Evolutionary conservation across 2,888 invertebrate species (phyloP).

Genomic region (Perizoma flavofasciatum): DNA sequence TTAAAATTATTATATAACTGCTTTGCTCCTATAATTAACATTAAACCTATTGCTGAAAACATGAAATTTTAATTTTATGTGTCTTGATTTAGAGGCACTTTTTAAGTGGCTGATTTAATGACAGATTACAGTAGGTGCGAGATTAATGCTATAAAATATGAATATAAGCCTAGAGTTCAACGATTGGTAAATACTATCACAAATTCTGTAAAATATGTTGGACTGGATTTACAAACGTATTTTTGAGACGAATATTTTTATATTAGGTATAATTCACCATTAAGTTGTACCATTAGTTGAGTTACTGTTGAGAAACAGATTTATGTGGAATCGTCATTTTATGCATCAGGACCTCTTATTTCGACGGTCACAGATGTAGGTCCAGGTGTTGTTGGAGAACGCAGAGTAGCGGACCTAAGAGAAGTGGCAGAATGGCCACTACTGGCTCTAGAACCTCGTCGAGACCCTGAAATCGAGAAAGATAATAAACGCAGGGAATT

Average conservation of each 20-base stretch:
- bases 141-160: conserved; percentile 61
- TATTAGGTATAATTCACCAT: conserved; percentile 19
- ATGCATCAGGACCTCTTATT: conserved; percentile 87
- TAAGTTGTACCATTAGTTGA: conserved; percentile 24
- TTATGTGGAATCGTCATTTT: conserved; percentile 42
- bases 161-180: conserved; percentile 68
- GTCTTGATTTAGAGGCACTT: conserved; percentile 73
- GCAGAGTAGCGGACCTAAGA: conserved; percentile 85
- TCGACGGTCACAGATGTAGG: conserved; percentile 88
- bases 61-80: conserved; percentile 51
- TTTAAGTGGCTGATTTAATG: conserved; percentile 63
- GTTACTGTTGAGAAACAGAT: conserved; percentile 14
- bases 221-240: conserved; percentile 63
- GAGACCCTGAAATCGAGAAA: conserved; percentile 67
- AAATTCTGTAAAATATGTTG: conserved; percentile 73
- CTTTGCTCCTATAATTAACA: conserved; percentile 50
- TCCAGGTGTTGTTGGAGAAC: conserved; percentile 70
- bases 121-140: conserved; percentile 59
- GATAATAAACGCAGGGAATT: conserved; percentile 1
- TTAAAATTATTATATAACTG: conserved; percentile 46
- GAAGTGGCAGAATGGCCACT: conserved; percentile 91
- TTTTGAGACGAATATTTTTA: conserved; percentile 30
- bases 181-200: conserved; percentile 73
- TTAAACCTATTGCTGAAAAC: conserved; percentile 43
- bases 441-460: conserved; percentile 90